Evolutionary conservation across 2,888 invertebrate species (phyloP).

Genomic region (Digitonthophagus gazella): DNA sequence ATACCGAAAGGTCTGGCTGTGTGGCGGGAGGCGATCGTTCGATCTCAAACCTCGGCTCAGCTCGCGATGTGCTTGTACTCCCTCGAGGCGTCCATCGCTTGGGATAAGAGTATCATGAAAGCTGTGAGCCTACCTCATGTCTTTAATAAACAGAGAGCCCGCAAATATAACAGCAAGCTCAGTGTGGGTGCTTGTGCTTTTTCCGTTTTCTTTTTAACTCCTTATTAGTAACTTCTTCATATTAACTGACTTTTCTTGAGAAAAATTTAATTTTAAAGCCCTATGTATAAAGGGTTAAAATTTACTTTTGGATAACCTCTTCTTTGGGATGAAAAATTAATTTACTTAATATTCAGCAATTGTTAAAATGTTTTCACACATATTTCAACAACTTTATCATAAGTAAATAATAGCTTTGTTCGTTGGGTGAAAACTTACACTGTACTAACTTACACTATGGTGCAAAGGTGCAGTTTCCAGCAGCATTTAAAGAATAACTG

Average conservation of each 20-base stretch:
- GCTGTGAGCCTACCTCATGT: slow-evolving; percentile 73
- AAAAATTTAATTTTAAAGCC: neutral
- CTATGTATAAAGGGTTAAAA: too few relatives aligned
- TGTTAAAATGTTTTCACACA: too few relatives aligned
- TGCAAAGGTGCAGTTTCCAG: too few relatives aligned
- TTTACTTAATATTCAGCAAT: too few relatives aligned
- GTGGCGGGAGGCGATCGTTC: slow-evolving; percentile 88
- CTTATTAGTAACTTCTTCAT: slow-evolving; percentile 29
- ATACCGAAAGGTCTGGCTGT: slow-evolving; percentile 75
- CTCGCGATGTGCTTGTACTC: slow-evolving; percentile 86
- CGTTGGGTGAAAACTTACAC: too few relatives aligned
- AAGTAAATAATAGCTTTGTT: too few relatives aligned
- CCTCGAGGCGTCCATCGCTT: slow-evolving; percentile 89
- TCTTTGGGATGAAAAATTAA: too few relatives aligned
- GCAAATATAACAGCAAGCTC: slow-evolving; percentile 54
- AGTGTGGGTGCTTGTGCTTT: slow-evolving; percentile 53
- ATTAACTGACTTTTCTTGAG: slow-evolving; percentile 21
- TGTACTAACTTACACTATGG: too few relatives aligned
- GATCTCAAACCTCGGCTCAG: slow-evolving; percentile 85
- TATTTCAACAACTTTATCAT: too few relatives aligned
- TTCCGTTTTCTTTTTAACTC: slow-evolving; percentile 32
- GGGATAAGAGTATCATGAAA: slow-evolving; percentile 99
- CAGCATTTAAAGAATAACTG: too few relatives aligned
- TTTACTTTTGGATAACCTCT: too few relatives aligned
- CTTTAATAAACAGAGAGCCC: slow-evolving; percentile 52